Evolutionary conservation across 1,140 invertebrate genomes (phyloP).

Genomic region (Philaenus spumarius): DNA sequence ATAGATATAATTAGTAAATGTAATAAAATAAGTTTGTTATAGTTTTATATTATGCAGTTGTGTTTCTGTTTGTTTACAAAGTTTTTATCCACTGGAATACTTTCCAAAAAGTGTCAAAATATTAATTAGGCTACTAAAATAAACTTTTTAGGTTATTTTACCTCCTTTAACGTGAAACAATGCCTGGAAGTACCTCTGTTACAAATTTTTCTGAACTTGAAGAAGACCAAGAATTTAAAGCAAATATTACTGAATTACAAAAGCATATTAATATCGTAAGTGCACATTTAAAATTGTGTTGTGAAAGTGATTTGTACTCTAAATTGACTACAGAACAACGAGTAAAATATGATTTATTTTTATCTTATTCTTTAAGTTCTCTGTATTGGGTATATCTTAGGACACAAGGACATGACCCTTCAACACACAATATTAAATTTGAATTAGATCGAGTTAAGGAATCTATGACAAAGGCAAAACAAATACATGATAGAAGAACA

Average conservation of each 20-base stretch:
- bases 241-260: conserved; percentile 2
- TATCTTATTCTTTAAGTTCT: conserved; percentile 48
- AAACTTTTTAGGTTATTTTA: too few species aligned
- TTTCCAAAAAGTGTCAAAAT: too few species aligned
- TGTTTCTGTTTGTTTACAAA: too few species aligned
- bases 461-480: conserved; percentile 49
- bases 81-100: too few species aligned
- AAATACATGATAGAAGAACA: conserved; percentile 45
- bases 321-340: conserved; percentile 45
- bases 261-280: background rate
- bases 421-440: conserved; percentile 25
- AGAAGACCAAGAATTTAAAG: conserved; percentile 4
- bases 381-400: conserved; percentile 51
- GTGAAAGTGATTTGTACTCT: conserved; percentile 36
- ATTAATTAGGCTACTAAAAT: too few species aligned
- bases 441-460: conserved; percentile 49
- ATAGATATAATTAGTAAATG: too few species aligned
- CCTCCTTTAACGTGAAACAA: too few species aligned
- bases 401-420: conserved; percentile 45
- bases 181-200: too few species aligned
- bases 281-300: background rate
- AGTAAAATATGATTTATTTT: conserved; percentile 52
- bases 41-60: too few species aligned
- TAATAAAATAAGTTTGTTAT: too few species aligned
- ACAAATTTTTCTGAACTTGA: background rate